A percentile compares a stretch with the other conserved stretches of the same genome.
Evolutionary conservation across 2,888 invertebrate genomes (phyloP).

Genomic region (Drosophila peninsularis): DNA sequence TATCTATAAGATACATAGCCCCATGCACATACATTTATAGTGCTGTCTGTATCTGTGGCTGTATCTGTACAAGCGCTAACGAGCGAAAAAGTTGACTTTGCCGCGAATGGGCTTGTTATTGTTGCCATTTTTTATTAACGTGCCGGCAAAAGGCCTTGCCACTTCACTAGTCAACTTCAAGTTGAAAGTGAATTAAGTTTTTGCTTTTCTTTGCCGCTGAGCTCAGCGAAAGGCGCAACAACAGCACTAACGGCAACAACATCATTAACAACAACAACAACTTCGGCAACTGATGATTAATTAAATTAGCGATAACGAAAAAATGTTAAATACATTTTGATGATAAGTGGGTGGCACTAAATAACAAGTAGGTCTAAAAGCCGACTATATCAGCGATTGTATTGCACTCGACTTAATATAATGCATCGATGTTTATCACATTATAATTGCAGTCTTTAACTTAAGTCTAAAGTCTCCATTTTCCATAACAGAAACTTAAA

Average conservation of each 20-base stretch:
- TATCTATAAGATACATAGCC: constrained; percentile 48
- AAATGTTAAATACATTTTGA: constrained; percentile 46
- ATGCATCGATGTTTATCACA: background rate
- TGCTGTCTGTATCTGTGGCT: constrained; percentile 17
- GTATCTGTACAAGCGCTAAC: constrained; percentile 51
- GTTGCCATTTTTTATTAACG: constrained; percentile 50
- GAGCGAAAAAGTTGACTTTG: constrained; percentile 56
- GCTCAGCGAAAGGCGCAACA: constrained; percentile 64
- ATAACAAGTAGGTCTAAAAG: background rate
- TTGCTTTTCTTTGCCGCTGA: constrained; percentile 57
- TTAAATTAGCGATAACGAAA: constrained; percentile 58
- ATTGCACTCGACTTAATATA: background rate
- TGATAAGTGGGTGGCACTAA: constrained; percentile 36
- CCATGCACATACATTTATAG: constrained; percentile 25
- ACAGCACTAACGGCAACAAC: constrained; percentile 14
- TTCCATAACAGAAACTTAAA: background rate
- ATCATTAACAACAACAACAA: constrained; percentile 23
- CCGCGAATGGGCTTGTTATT: constrained; percentile 43
- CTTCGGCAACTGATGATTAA: constrained; percentile 39
- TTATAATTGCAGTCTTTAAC: background rate
- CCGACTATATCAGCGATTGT: background rate
- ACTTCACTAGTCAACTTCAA: constrained; percentile 59
- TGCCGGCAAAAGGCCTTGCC: constrained; percentile 60
- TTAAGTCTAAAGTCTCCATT: background rate
- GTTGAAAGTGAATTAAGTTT: constrained; percentile 79